These are phyloP conservation scores for Hofmannophila pseudospretella DNA, from an alignment of 2,888 invertebrate genomes.

Conservation along the genomic window DNA sequence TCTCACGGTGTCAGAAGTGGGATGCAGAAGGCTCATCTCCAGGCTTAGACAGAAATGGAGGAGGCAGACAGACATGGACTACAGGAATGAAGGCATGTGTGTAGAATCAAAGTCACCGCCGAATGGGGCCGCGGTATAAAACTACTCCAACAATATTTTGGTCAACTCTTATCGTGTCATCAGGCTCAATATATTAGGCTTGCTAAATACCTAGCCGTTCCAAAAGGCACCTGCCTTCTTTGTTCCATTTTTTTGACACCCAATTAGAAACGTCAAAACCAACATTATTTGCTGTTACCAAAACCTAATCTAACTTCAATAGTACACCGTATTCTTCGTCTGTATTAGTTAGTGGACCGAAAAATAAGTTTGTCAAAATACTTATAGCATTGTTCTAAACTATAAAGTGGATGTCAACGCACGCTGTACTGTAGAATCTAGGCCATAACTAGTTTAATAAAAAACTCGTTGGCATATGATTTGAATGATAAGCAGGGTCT, in stretches of 20 bases:
- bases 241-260: slow-evolving; percentile 11
- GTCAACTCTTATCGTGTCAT: slow-evolving; percentile 17
- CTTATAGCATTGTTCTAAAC: slow-evolving; percentile 8
- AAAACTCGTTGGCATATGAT: slow-evolving; percentile 10
- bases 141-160: slow-evolving; percentile 6
- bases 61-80: too few relatives aligned
- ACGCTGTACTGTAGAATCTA: slow-evolving; percentile 9
- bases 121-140: slow-evolving; percentile 2
- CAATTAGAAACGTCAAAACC: slow-evolving; percentile 5
- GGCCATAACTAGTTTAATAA: slow-evolving; percentile 10
- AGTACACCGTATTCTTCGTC: neutral
- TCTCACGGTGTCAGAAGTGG: too few relatives aligned
- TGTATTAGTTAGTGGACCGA: neutral
- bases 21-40: too few relatives aligned
- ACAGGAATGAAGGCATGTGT: too few relatives aligned
- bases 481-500: slow-evolving; percentile 9
- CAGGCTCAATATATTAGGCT: slow-evolving; percentile 11
- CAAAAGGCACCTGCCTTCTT: slow-evolving; percentile 11
- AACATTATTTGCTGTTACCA: neutral
- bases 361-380: slow-evolving; percentile 4
- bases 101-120: too few relatives aligned
- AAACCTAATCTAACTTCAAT: neutral
- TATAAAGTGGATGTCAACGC: slow-evolving; percentile 11
- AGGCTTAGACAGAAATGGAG: too few relatives aligned
- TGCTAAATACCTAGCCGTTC: slow-evolving; percentile 8